Evolutionary conservation across 2,797 vertebrate species (phyloP).

Genomic region (Pygocentrus nattereri): DNA sequence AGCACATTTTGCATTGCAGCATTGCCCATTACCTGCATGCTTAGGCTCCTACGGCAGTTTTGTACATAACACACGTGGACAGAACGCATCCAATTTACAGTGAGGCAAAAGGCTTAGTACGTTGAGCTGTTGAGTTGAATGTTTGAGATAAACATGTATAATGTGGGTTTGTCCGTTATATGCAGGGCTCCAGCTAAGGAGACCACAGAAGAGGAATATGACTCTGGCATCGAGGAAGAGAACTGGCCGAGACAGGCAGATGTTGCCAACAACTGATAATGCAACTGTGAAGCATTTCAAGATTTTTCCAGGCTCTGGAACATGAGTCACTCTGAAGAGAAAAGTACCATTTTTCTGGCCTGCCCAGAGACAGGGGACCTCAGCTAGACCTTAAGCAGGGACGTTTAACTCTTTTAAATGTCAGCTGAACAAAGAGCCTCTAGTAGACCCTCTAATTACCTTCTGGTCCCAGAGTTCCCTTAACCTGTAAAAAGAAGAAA

Average conservation of each 20-base stretch:
- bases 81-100: too few relatives aligned
- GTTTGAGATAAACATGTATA: not conserved
- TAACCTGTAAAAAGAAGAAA: slow-evolving; percentile 59
- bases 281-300: slow-evolving; percentile 50
- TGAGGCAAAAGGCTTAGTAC: too few relatives aligned
- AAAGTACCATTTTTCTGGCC: not conserved
- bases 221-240: slow-evolving; percentile 94
- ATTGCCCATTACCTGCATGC: too few relatives aligned
- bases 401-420: slow-evolving; percentile 35
- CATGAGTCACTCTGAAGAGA: not conserved
- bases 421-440: slow-evolving; percentile 64
- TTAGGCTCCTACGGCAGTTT: too few relatives aligned
- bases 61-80: too few relatives aligned
- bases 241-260: slow-evolving; percentile 95
- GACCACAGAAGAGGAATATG: slow-evolving; percentile 90
- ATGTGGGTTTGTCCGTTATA: slow-evolving; percentile 21
- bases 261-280: slow-evolving; percentile 90
- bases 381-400: slow-evolving; percentile 30
- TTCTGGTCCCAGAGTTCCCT: slow-evolving; percentile 63
- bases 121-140: too few relatives aligned
- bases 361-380: not conserved
- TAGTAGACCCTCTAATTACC: slow-evolving; percentile 59
- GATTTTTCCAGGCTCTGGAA: slow-evolving; percentile 55
- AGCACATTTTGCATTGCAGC: too few relatives aligned
- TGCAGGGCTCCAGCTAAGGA: slow-evolving; percentile 89